Percentiles rank a stretch among this genome's conserved stretches.
Conservation (phyloP, 2,888 invertebrate species). For the Bombylius discolor region DNA sequence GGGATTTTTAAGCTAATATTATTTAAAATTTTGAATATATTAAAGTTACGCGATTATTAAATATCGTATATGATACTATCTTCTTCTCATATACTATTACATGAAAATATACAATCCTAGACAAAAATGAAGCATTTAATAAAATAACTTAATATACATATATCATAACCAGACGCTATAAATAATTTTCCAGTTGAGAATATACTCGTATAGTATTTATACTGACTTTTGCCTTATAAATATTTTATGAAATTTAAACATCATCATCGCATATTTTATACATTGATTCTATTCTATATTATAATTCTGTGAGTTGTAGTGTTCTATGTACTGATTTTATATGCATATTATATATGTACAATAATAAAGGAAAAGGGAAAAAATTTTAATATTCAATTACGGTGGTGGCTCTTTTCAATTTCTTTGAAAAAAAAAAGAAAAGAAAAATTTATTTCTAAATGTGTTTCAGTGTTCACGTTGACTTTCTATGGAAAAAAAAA, state of each 20-base stretch:
- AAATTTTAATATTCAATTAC: constrained; percentile 10
- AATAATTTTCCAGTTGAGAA: background rate
- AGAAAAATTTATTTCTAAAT: too few relatives aligned
- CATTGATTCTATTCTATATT: too few relatives aligned
- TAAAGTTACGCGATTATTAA: too few relatives aligned
- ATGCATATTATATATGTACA: background rate
- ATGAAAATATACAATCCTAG: background rate
- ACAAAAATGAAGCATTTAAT: background rate
- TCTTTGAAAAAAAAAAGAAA: background rate
- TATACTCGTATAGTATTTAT: background rate
- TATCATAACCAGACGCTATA: background rate
- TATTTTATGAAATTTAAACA: constrained; percentile 6
- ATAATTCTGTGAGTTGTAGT: too few relatives aligned
- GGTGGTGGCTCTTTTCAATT: constrained; percentile 4
- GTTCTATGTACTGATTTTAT: too few relatives aligned
- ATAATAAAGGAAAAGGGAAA: background rate
- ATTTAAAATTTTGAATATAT: background rate
- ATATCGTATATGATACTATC: background rate
- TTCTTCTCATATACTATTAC: background rate
- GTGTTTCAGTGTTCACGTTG: too few relatives aligned
- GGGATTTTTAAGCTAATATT: background rate
- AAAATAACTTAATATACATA: background rate
- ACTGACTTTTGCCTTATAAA: constrained; percentile 1
- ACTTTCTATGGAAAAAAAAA: too few relatives aligned
- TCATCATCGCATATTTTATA: too few relatives aligned